Base-by-base conservation (phyloP, 1,140 invertebrate genomes). In the Drosophila punjabiensis region DNA sequence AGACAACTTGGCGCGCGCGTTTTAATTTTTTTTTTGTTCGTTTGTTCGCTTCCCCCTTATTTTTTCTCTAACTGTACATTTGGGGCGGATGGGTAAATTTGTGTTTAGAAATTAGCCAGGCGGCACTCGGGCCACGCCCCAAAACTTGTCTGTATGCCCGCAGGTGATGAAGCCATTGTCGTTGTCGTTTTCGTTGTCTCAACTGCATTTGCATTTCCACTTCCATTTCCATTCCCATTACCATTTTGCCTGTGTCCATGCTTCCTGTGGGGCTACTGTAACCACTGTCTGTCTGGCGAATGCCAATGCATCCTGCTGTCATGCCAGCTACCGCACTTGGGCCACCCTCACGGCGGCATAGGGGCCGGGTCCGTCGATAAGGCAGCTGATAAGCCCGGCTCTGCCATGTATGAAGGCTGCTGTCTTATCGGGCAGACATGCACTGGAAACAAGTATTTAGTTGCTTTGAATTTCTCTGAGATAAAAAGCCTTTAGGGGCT, bases 31-130 rank as follows among this genome's bases (percentile, higher is more conserved):
- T 24, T 24, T 24, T 24, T 24, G 24, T 24, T 24, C 24, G 24
- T 24, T 24, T 50, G 4, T 4, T 53, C n/a, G 9, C 16, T 45
- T 20, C 11, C 16, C 43, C 33, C 55, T 16, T 24, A 43, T 41
- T 56, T 59, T 47, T 62, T 69, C 64, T 41, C 71, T 55, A 81
- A 84, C 78, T 77, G 77, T 84, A 78, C 68, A 78, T 64, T 64
- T 75, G 70, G 58, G 33, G 47, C 35, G 32, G 58, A 61, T 70
- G 48, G 53, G 82, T 78, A 84, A 89, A 79, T 87, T 88, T 87
- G 84, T 83, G 86, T 83, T 83, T 87, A 81, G 80, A 87, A 87
- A 87, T 87, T 87, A 87, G 84, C 77, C 84, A 87, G 84, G 48
- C 74, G 50, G 80, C 55, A 73, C 74, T 62, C 74, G 35, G 67